Evolutionary conservation across 2,888 invertebrate species (phyloP).

Genomic region (Miltochrista miniata): DNA sequence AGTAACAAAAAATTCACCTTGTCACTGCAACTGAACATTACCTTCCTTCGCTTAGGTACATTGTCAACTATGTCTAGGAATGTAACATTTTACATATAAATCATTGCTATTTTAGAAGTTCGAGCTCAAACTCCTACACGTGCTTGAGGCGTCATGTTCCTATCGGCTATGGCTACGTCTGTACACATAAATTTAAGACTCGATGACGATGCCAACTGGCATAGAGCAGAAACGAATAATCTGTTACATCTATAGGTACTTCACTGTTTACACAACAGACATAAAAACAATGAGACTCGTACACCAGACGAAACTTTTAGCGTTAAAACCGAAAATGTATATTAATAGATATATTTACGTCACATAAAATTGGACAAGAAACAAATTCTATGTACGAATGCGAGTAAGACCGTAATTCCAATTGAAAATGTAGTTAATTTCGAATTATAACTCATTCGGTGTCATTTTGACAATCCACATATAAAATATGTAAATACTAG

Average conservation of each 20-base stretch:
- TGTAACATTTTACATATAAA: not conserved
- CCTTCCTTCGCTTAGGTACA: too few relatives aligned
- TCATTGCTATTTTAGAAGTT: too few relatives aligned
- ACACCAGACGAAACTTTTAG: slow-evolving; percentile 12
- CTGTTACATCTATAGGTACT: slow-evolving; percentile 23
- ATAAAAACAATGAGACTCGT: slow-evolving; percentile 7
- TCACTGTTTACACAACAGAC: slow-evolving; percentile 26
- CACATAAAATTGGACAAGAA: slow-evolving; percentile 7
- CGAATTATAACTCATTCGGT: too few relatives aligned
- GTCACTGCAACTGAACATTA: too few relatives aligned
- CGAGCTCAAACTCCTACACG: slow-evolving; percentile 12
- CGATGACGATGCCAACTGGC: slow-evolving; percentile 63
- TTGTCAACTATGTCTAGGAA: too few relatives aligned
- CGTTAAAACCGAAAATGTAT: slow-evolving; percentile 13
- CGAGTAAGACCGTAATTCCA: too few relatives aligned
- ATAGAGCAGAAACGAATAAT: slow-evolving; percentile 42
- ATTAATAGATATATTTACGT: slow-evolving; percentile 6
- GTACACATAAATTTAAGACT: slow-evolving; percentile 38
- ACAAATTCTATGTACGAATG: not conserved
- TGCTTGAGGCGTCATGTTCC: slow-evolving; percentile 15
- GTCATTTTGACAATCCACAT: too few relatives aligned
- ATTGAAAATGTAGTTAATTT: too few relatives aligned
- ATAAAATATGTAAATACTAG: too few relatives aligned
- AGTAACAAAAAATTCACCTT: too few relatives aligned
- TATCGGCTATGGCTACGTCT: not conserved